These are phyloP conservation scores for Tapera naevia DNA, from an alignment of 2,797 vertebrate species.

Conservation along the genomic window DNA sequence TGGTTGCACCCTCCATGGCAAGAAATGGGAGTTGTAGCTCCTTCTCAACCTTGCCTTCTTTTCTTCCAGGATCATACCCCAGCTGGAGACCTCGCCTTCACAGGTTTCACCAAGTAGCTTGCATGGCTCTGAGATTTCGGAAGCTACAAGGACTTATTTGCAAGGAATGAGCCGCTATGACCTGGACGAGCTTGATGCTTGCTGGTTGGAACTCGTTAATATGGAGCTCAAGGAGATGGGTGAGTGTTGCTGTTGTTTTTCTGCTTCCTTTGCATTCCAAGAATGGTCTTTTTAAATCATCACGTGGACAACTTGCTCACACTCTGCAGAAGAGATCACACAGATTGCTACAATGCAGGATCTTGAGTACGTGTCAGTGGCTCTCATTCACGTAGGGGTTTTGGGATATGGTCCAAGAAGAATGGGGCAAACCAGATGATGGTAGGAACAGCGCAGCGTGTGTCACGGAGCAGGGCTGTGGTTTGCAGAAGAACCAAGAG, in stretches of 20 bases:
- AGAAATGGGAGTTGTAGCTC: background rate
- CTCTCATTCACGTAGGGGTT: background rate
- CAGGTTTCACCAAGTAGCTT: constrained; percentile 57
- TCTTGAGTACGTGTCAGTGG: background rate
- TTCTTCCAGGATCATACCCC: constrained; percentile 74
- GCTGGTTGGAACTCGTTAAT: constrained; percentile 94
- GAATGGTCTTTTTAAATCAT: background rate
- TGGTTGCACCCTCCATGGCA: background rate
- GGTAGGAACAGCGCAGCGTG: background rate
- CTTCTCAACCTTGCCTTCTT: background rate
- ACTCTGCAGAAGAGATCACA: background rate
- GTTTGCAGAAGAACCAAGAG: background rate
- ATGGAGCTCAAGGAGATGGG: constrained; percentile 93
- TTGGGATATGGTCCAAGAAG: background rate
- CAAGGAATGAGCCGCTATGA: constrained; percentile 88
- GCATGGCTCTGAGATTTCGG: constrained; percentile 59
- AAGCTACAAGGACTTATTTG: constrained; percentile 72
- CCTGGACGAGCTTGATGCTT: constrained; percentile 93
- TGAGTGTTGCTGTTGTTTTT: constrained; percentile 60
- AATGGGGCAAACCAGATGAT: background rate
- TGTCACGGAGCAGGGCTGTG: background rate
- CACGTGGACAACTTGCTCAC: background rate
- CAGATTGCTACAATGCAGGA: background rate
- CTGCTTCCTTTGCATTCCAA: background rate
- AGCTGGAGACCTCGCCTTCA: constrained; percentile 65